Evolutionary conservation across 2,888 invertebrate genomes (phyloP).

Genomic region (Drosophila sordidapex): DNA sequence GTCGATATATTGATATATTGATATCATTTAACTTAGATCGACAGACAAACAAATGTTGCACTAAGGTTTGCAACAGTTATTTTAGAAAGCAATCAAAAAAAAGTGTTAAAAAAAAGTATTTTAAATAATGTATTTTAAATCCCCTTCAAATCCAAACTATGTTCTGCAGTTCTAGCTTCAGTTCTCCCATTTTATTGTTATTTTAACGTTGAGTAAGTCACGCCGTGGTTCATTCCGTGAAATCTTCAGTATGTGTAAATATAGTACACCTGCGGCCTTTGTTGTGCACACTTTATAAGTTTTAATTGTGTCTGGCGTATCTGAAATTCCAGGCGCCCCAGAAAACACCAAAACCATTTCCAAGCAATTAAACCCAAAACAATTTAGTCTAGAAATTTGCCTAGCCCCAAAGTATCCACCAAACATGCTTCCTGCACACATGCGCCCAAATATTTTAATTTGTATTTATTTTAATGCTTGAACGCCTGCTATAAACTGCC

Average conservation of each 20-base stretch:
- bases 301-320: constrained; percentile 45
- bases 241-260: constrained; percentile 5
- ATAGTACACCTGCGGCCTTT: constrained; percentile 25
- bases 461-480: constrained; percentile 79
- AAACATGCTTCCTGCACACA: constrained; percentile 4
- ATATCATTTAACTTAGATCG: not conserved
- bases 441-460: constrained; percentile 71
- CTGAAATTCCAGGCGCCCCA: constrained; percentile 20
- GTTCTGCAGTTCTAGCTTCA: not conserved
- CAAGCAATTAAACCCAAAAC: constrained; percentile 73
- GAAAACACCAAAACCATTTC: constrained; percentile 58
- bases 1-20: not conserved
- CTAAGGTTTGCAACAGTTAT: not conserved
- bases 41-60: not conserved
- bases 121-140: not conserved
- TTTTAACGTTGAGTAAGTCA: not conserved
- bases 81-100: not conserved
- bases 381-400: constrained; percentile 62
- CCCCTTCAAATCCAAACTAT: not conserved
- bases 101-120: not conserved
- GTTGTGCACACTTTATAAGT: constrained; percentile 23
- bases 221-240: not conserved
- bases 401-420: constrained; percentile 9
- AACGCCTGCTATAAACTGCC: constrained; percentile 56
- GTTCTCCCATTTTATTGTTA: not conserved